A percentile compares a stretch with the other conserved stretches of the same genome.
Conservation (phyloP, 2,888 invertebrate genomes). For the Crepidodera aurea region DNA sequence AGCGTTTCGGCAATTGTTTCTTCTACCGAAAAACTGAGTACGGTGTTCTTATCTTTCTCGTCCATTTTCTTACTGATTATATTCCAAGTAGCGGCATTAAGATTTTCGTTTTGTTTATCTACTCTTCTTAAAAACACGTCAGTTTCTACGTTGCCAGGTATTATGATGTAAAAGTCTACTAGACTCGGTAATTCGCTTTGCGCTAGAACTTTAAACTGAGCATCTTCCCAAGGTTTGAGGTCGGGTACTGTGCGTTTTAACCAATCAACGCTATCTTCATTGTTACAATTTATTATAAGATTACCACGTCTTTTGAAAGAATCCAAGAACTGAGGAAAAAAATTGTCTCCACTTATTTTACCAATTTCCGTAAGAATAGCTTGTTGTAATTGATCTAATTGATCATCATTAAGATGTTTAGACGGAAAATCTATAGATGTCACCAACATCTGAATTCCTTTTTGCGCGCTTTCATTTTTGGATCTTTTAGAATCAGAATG, state of each 20-base stretch:
- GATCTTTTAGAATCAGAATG: conserved; percentile 16
- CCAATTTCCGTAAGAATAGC: conserved; percentile 25
- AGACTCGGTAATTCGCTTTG: conserved; percentile 25
- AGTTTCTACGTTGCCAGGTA: conserved; percentile 15
- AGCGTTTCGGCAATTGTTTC: conserved; percentile 25
- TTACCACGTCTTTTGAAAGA: conserved; percentile 26
- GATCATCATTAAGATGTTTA: conserved; percentile 20
- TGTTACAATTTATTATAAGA: conserved; percentile 26
- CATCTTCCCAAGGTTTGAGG: conserved; percentile 29
- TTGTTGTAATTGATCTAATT: conserved; percentile 19
- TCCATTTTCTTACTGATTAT: conserved; percentile 27
- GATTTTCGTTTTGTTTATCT: conserved; percentile 29
- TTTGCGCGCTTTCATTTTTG: conserved; percentile 1
- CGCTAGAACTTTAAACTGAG: conserved; percentile 16
- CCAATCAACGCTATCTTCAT: conserved; percentile 34
- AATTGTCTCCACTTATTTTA: conserved; percentile 24
- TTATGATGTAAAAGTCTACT: conserved; percentile 16
- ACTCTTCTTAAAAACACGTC: conserved; percentile 18
- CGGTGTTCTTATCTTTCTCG: conserved; percentile 13
- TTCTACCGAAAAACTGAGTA: conserved; percentile 25
- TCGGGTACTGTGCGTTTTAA: conserved; percentile 18
- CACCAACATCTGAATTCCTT: conserved; percentile 26
- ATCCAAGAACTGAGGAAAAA: conserved; percentile 30
- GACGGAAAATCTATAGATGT: conserved; percentile 22
- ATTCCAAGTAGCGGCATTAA: conserved; percentile 27